Evolutionary conservation across 2,113 vertebrate species (phyloP), one percentile per base, ranked within the genome.

Genomic region (Lepus europaeus): DNA sequence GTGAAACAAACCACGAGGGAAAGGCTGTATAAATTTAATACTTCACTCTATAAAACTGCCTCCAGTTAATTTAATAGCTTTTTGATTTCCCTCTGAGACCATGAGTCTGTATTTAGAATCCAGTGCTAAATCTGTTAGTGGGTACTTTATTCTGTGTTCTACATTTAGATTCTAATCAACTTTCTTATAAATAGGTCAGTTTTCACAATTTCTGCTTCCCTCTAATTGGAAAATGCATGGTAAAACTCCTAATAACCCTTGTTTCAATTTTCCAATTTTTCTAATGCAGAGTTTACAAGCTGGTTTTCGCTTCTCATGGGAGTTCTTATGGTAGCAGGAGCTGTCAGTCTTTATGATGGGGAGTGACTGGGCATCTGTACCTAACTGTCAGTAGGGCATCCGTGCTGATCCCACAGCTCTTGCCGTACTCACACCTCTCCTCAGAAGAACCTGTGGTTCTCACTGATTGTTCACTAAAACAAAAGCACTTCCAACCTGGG

Each of bases 31-130:
- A 78, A 86, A 89, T 79, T 76, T 69, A 93, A 53, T 56, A 73
- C 79, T 88, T 82, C 53, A 64, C 4, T 27, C 29, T 22, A 13
- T 78, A 87, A 74, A 68, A 73, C 7, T 86, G 12, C 68, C 14
- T 17, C 66, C 31, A 84, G 20, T 84, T 87, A 85, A 88, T 85
- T 87, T 84, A 93, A 63, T 66, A 94, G 27, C 8, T 68, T 89
- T 87, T 82, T 10, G 4, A n/a, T 82, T 91, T 95, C 53, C 78
- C 27, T 94, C 45, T 90, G 78, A 19, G 56, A 59, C 22, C 63
- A 36, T 53, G 49, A 76, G n/a, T 73, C 64, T 90, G 16, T 86
- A 76, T 92, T 96, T 92, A 94, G 82, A 95, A 88, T 49, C 29
- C 14, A 74, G 8, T 2, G 53, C 59, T 95, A 87, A 92, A 89